phyloP scores from a whole-genome alignment of 2,888 invertebrate species.

The Drosophila histrio region DNA sequence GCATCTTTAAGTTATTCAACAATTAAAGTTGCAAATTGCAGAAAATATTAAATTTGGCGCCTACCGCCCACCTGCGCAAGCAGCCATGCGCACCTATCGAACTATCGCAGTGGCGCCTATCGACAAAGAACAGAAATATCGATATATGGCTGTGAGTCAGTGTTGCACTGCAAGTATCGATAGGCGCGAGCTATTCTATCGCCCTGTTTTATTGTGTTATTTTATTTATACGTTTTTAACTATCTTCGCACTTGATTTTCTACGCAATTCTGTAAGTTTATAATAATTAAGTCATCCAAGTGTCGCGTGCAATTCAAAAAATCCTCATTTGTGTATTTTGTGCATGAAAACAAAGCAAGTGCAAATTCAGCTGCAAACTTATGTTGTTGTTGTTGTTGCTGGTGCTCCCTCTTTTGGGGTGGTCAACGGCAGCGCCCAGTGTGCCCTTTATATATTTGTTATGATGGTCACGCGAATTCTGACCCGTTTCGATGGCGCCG shows the following conservation, averaged over 20 bases:
- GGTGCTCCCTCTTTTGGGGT: conserved; percentile 42
- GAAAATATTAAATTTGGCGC: conserved; percentile 38
- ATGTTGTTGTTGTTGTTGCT: conserved; percentile 37
- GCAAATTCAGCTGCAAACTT: conserved; percentile 66
- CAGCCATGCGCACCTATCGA: conserved; percentile 42
- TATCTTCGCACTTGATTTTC: conserved; percentile 56
- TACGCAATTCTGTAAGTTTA: conserved; percentile 67
- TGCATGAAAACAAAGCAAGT: conserved; percentile 44
- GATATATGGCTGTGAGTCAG: conserved; percentile 34
- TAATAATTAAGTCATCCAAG: conserved; percentile 46
- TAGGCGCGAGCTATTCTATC: conserved; percentile 52
- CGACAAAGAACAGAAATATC: conserved; percentile 15
- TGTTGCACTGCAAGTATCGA: conserved; percentile 54
- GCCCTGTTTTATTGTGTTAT: conserved; percentile 69
- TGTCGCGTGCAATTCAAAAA: conserved; percentile 24
- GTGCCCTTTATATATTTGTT: conserved; percentile 53
- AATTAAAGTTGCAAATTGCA: neutral
- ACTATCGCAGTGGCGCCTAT: conserved; percentile 20
- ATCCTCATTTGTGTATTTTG: conserved; percentile 2
- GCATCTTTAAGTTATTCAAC: conserved; percentile 39
- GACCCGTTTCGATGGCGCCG: conserved; percentile 56
- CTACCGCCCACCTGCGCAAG: conserved; percentile 21
- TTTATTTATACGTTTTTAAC: conserved; percentile 66
- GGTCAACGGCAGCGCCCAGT: conserved; percentile 30
- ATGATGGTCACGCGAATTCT: conserved; percentile 72